Evolutionary conservation across 2,888 invertebrate genomes (phyloP), one percentile per base, ranked within the genome.

Genomic region (Plutella xylostella): DNA sequence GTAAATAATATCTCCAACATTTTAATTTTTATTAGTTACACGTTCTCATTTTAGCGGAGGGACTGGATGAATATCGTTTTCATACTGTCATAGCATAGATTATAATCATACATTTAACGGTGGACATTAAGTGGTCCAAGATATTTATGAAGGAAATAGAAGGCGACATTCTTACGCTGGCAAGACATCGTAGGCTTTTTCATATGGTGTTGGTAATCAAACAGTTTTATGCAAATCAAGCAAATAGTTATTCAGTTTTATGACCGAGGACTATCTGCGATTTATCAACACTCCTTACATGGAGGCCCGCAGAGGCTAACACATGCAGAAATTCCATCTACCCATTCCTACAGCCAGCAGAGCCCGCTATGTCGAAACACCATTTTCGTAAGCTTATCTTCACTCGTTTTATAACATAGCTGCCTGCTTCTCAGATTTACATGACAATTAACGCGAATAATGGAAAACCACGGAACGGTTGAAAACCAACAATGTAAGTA

Each of bases 221-320:
- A 70, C 54, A 67, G 60, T 65, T 59, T 65, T 73, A 78, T 75
- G 76, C 71, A 75, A 78, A 78, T 77, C 57, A 69, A 58, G 63
- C 63, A 62, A 68, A 66, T 67, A 61, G 59, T 67, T 67, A 66
- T 67, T 70, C 61, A 65, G 65, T 68, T 71, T 72, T 69, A 74
- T 67, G 62, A 70, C 62, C 58, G 61, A 53, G 58, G 60, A 60
- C 60, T 64, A 64, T 63, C 60, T 61, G 55, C 63, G 56, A 72
- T 69, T 71, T 68, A 72, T 69, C 68, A 64, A 61, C 58, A 63
- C 56, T 62, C 68, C 66, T 53, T 66, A 61, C 60, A 67, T 58
- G 63, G 66, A 48, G 52, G 56, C n/a, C n/a, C n/a, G n/a, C n/a
- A n/a, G n/a, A n/a, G 55, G 58, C 60, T 50, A 56, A 55, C 59